Percentiles rank a stretch among this genome's conserved stretches.
phyloP scores from a whole-genome alignment of 35 echinoderm and acorn worm genomes.

The Patiria miniata region DNA sequence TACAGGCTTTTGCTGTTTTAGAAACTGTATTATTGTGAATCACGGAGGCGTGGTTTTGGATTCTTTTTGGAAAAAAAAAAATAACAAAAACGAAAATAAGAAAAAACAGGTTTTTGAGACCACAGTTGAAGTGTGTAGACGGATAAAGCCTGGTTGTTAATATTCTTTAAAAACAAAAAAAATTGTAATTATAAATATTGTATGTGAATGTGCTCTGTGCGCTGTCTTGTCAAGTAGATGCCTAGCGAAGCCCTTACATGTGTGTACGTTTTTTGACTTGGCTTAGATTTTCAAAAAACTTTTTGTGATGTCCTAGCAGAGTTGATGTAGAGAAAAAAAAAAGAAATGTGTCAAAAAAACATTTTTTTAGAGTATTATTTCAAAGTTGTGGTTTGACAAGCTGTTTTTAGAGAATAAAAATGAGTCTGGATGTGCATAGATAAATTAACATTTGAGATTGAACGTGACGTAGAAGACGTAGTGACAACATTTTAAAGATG shows the following conservation, averaged over 20 bases:
- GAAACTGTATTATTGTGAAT: conserved; percentile 19
- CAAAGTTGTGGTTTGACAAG: not conserved
- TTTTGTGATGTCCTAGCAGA: conserved; percentile 15
- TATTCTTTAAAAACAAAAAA: not conserved
- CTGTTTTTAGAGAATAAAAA: conserved; percentile 24
- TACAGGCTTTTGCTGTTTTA: conserved; percentile 10
- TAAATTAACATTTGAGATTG: conserved; percentile 9
- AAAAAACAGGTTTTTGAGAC: not conserved
- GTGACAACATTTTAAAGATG: not conserved
- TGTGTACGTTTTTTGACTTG: conserved; percentile 21
- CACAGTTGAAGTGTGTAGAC: not conserved
- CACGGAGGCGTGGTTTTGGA: not conserved
- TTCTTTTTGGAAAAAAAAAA: not conserved
- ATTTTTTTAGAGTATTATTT: conserved; percentile 16
- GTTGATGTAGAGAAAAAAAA: not conserved
- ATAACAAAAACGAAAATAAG: no score
- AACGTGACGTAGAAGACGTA: conserved; percentile 27
- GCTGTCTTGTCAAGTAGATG: conserved; percentile 20
- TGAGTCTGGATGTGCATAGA: conserved; percentile 23
- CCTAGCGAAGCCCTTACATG: conserved; percentile 6
- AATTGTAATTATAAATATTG: conserved; percentile 24
- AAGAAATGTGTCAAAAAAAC: not conserved
- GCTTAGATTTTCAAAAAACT: not conserved
- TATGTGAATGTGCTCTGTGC: conserved; percentile 24
- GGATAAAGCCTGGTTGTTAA: conserved; percentile 15